Conservation (phyloP, 1,140 invertebrate genomes). For the Hetaerina americana region DNA sequence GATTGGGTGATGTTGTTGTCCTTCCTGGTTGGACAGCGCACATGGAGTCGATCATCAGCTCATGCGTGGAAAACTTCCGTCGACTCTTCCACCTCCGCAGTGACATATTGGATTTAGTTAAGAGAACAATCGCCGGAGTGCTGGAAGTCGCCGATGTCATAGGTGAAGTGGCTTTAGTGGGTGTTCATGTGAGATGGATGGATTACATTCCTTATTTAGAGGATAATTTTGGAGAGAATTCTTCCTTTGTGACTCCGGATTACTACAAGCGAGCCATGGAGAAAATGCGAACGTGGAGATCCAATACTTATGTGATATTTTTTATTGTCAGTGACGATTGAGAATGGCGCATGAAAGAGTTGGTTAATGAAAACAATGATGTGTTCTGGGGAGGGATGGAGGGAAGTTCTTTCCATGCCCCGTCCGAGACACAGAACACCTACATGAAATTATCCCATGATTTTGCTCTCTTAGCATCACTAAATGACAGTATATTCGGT, state of each 20-base stretch:
- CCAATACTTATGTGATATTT: neutral
- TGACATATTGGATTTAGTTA: neutral
- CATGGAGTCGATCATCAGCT: neutral
- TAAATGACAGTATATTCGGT: neutral
- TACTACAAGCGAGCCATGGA: neutral
- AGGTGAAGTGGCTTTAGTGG: neutral
- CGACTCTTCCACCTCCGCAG: neutral
- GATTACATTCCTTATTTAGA: neutral
- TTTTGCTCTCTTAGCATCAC: neutral
- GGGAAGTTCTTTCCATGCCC: neutral
- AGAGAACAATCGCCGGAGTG: neutral
- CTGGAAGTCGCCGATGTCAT: neutral
- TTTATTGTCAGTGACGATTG: neutral
- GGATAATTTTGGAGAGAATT: neutral
- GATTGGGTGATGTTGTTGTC: neutral
- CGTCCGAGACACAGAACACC: neutral
- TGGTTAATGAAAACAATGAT: neutral
- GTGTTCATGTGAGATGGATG: neutral
- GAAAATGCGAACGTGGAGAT: neutral
- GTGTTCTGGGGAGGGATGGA: neutral
- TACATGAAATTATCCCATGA: neutral
- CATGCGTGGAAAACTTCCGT: neutral
- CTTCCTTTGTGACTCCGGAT: neutral
- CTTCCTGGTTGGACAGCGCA: neutral
- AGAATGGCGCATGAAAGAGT: neutral